These are phyloP conservation scores for Anisognathus igniventris DNA, from an alignment of 2,797 vertebrate genomes.

Conservation along the genomic window DNA sequence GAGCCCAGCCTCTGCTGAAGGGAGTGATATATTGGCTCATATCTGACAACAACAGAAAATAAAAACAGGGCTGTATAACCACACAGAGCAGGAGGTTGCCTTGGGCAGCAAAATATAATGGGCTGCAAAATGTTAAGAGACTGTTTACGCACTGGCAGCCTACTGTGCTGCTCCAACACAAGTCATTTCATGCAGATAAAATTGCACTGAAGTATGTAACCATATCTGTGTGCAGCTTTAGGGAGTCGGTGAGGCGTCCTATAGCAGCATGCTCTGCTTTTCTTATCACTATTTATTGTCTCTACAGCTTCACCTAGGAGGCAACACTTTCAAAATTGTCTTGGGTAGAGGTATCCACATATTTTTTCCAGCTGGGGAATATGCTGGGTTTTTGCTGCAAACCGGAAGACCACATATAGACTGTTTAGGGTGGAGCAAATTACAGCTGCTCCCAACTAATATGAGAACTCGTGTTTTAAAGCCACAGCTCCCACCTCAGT, in stretches of 20 bases:
- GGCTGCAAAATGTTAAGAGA: constrained; percentile 64
- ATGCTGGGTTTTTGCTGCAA: neutral
- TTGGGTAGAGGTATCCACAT: neutral
- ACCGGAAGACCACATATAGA: constrained; percentile 21
- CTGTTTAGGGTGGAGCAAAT: constrained; percentile 29
- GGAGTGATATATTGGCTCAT: constrained; percentile 56
- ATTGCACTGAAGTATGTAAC: neutral
- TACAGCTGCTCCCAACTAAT: neutral
- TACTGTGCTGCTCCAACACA: neutral
- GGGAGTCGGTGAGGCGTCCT: neutral
- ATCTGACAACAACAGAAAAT: constrained; percentile 54
- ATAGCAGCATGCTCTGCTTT: neutral
- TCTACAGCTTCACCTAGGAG: neutral
- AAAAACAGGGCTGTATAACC: constrained; percentile 52
- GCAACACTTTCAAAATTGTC: neutral
- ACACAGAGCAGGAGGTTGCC: constrained; percentile 56
- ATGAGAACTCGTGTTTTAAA: constrained; percentile 37
- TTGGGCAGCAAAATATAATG: constrained; percentile 60
- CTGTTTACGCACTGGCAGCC: constrained; percentile 49
- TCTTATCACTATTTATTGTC: neutral
- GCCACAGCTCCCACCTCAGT: constrained; percentile 31
- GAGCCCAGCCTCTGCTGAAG: neutral
- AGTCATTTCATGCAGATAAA: neutral
- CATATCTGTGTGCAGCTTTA: neutral
- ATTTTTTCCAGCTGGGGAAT: constrained; percentile 33